Base-by-base conservation (phyloP, 2,888 invertebrate species). In the Altica lythri region DNA sequence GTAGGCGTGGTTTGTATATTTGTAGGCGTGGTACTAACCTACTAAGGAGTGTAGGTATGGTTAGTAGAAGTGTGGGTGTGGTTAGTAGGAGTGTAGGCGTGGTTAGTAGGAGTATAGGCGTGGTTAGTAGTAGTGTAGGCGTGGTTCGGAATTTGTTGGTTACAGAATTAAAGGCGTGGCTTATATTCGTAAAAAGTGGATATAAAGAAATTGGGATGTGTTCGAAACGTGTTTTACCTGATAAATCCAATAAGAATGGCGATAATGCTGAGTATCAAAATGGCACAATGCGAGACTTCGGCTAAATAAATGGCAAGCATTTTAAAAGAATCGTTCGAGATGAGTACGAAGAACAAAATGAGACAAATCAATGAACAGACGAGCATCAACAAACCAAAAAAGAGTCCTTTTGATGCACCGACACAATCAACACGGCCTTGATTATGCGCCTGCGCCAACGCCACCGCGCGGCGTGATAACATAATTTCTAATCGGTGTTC, bases 311-410 rank as follows among this genome's bases (percentile, higher is more conserved):
- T 90, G 49, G 94, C 93, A 64, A 95, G 80, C 62, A 92, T 83
- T 65, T 88, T 87, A 73, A 92, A 83, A 71, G 90, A 85, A 57
- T 87, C 86, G 75, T 92, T 89, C 75, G 90, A 90, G 65, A 95
- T 90, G 70, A 96, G 83, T 63, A 96, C 95, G 81, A 95, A 95
- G 88, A 95, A 96, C 62, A 95, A 84, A 70, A 96, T 95, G 75
- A 96, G 82, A 78, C 93, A 93, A 77, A 95, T 95, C 66, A 95
- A 82, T 14, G 94, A 92, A 51, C 90, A 92, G 63, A 95, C 94
- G 68, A 95, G 81, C 61, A 94, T 84, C 56, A 95, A 83, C 45
- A 95, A 83, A 68, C 95, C 95, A 77, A 92, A 90, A 84, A 95
- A 95, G 46, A 95, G 84, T 64, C 94, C 93, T 75, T 92, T 92